Evolutionary conservation across 2,888 invertebrate species (phyloP).

Genomic region (Luperina testacea): DNA sequence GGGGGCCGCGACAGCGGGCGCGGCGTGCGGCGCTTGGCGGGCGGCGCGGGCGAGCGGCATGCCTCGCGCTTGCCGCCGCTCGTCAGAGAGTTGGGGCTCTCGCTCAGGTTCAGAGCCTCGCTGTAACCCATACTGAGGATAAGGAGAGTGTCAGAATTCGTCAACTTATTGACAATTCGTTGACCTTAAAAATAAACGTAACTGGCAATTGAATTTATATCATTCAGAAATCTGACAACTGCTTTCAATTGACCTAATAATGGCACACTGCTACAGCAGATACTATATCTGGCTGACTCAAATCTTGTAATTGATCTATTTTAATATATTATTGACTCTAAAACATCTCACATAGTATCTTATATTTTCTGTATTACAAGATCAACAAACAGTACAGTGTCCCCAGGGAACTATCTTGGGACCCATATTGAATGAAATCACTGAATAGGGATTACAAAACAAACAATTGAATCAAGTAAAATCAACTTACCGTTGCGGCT

Average conservation of each 20-base stretch:
- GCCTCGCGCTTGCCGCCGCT: conserved; percentile 86
- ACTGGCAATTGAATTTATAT: not conserved
- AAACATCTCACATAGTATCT: not conserved
- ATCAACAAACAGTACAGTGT: not conserved
- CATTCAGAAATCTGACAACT: too few species aligned
- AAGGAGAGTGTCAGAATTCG: conserved; percentile 56
- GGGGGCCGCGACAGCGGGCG: conserved; percentile 78
- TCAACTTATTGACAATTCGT: conserved; percentile 36
- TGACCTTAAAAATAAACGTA: not conserved
- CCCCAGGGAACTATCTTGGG: conserved; percentile 20
- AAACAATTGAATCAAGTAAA: not conserved
- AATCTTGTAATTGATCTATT: not conserved
- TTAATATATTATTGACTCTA: not conserved
- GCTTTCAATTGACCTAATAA: not conserved
- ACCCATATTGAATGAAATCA: not conserved
- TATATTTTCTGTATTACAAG: not conserved
- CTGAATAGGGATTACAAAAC: not conserved
- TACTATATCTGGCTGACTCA: not conserved
- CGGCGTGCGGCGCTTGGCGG: conserved; percentile 90
- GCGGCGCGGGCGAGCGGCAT: conserved; percentile 90
- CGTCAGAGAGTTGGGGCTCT: conserved; percentile 88
- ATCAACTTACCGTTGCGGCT: conserved; percentile 84
- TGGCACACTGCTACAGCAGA: not conserved
- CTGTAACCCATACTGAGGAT: conserved; percentile 81
- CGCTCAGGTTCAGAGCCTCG: conserved; percentile 96